phyloP scores from a whole-genome alignment of 2,888 invertebrate species.

The Amiota minor region DNA sequence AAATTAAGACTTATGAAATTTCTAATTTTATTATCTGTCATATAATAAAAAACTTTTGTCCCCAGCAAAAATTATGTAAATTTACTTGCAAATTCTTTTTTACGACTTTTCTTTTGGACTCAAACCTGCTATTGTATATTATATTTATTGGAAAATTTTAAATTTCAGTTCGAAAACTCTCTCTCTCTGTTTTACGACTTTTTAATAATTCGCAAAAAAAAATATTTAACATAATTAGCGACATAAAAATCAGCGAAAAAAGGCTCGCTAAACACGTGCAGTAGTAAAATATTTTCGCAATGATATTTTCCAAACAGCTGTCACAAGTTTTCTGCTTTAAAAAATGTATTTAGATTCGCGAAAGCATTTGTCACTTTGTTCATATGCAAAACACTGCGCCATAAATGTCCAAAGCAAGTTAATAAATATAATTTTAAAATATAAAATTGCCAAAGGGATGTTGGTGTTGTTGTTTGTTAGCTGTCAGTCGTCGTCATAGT shows the following conservation, averaged over 20 bases:
- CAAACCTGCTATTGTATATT: not conserved
- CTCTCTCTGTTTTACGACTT: slow-evolving; percentile 50
- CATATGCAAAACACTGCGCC: slow-evolving; percentile 42
- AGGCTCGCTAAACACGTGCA: slow-evolving; percentile 44
- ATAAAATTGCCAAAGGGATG: slow-evolving; percentile 13
- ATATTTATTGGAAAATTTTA: not conserved
- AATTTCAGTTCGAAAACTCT: not conserved
- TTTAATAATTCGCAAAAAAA: slow-evolving; percentile 55
- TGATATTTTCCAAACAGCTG: slow-evolving; percentile 46
- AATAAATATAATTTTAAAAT: slow-evolving; percentile 59
- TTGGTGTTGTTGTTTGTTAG: not conserved
- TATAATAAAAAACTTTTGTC: slow-evolving; percentile 44
- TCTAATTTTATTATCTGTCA: slow-evolving; percentile 40
- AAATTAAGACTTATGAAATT: slow-evolving; percentile 45
- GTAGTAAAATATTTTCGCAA: not conserved
- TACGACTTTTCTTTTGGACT: slow-evolving; percentile 5
- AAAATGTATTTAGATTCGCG: slow-evolving; percentile 20
- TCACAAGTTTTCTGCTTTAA: slow-evolving; percentile 27
- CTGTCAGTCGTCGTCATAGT: slow-evolving; percentile 9
- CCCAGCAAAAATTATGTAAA: slow-evolving; percentile 47
- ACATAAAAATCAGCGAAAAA: slow-evolving; percentile 21
- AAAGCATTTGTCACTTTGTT: slow-evolving; percentile 31
- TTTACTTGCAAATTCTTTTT: slow-evolving; percentile 19
- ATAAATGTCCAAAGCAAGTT: slow-evolving; percentile 56
- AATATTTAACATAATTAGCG: slow-evolving; percentile 58